Evolutionary conservation across 2,113 vertebrate species (phyloP).

Genomic region (Cebus imitator): DNA sequence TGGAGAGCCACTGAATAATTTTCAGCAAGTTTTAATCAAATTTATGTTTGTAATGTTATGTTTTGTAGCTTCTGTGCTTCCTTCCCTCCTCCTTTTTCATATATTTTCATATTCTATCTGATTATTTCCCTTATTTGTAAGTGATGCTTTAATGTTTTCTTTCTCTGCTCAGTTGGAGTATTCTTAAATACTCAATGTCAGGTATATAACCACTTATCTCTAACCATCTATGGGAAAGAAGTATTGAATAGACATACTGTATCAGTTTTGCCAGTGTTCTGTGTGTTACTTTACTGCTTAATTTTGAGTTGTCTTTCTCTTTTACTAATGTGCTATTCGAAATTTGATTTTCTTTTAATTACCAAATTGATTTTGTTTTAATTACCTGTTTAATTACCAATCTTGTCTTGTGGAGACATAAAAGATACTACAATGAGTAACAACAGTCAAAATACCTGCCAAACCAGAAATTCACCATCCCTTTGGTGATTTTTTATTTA

Average conservation of each 20-base stretch:
- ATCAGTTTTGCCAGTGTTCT: neutral
- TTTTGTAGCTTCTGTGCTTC: neutral
- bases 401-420: neutral
- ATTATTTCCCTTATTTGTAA: conserved; percentile 26
- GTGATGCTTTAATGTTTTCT: neutral
- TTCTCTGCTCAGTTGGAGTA: neutral
- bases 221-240: neutral
- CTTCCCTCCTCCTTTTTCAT: neutral
- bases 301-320: conserved; percentile 21
- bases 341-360: conserved; percentile 18
- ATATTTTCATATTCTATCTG: neutral
- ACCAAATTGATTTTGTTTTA: neutral
- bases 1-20: neutral
- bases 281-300: neutral
- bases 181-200: neutral
- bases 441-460: conserved; percentile 11
- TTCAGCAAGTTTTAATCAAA: neutral
- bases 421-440: neutral
- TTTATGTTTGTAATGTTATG: neutral
- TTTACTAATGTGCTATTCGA: neutral
- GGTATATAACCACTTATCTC: neutral
- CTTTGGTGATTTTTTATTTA: neutral
- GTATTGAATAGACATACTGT: neutral
- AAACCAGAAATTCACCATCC: neutral
- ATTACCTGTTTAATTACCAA: neutral